Conservation (phyloP, 1,140 invertebrate genomes). For the Drosophila orena region DNA sequence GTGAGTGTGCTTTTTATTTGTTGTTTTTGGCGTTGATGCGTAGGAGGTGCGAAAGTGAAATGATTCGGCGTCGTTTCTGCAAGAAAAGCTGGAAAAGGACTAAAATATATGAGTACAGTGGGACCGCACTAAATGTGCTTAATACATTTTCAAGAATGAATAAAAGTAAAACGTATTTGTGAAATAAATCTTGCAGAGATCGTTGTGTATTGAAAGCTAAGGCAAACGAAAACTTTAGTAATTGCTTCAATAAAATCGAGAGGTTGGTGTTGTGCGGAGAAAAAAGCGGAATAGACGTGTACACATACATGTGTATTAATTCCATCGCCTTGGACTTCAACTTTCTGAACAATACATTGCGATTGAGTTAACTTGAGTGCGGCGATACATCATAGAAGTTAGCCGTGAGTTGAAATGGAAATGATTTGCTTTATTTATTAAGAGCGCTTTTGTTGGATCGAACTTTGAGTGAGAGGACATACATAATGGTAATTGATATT, state of each 20-base stretch:
- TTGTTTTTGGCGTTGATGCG: slow-evolving; percentile 51
- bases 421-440: background rate
- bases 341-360: slow-evolving; percentile 19
- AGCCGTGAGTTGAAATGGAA: background rate
- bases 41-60: slow-evolving; percentile 79
- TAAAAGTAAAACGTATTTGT: too few relatives aligned
- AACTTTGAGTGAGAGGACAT: background rate
- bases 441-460: background rate
- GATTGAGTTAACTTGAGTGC: slow-evolving; percentile 21
- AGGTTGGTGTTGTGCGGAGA: slow-evolving; percentile 1
- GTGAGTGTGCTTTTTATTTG: slow-evolving; percentile 28
- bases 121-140: too few relatives aligned
- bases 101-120: slow-evolving; percentile 27
- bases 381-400: slow-evolving; percentile 11
- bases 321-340: slow-evolving; percentile 16
- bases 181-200: background rate
- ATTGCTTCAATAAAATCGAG: slow-evolving; percentile 29
- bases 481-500: background rate
- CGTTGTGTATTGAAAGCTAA: slow-evolving; percentile 45
- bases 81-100: slow-evolving; percentile 1
- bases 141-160: too few relatives aligned
- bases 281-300: background rate
- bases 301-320: background rate
- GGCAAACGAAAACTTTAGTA: slow-evolving; percentile 36
- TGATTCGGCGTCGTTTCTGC: slow-evolving; percentile 53